Base-by-base conservation (phyloP, 1,140 invertebrate genomes). In the Drosophila sucinea region DNA sequence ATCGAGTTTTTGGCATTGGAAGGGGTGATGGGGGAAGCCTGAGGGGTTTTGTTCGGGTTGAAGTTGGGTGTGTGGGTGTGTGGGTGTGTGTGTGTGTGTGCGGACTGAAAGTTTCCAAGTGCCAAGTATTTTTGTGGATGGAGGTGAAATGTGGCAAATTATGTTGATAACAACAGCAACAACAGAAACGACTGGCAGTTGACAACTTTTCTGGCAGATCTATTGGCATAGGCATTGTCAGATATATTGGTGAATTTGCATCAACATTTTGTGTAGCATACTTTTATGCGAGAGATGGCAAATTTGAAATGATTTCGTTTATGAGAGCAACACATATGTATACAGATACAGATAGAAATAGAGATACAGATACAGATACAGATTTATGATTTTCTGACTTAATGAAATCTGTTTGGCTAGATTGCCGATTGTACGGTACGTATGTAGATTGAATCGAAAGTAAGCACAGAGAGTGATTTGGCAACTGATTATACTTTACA, bases 261-360 rank as follows among this genome's bases (percentile, higher is more conserved):
- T 58, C 56, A 30, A 58, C 56, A 58, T 58, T 58, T 58, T 58
- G 32, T 58, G 56, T 58, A 58, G 56, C 56, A 58, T 58, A 58
- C 56, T 58, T 58, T 58, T 33, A 58, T 32, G 56, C 23, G 56
- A 23, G 56, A 23, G 56, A 35, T 58, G 30, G 56, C 30, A 35
- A 58, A 58, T 58, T 32, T 23, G 6, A 58, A 58, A 58, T 58
- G 56, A 33, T 58, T 58, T 58, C 33, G 33, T 23, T 35, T 58
- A 51, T 51, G 23, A 51, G 44, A 23, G 32, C 30, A 35, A 56
- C n/a, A 58, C 10, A 58, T 23, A n/a, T n/a, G n/a, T n/a, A 38
- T 3, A 38, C 35, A 38, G 3, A 38, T 38, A 38, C 10, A 2
- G 7, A 3, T 4, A 4, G 7, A 35, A 2, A 35, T 8, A 35